Percentiles rank a stretch among this genome's conserved stretches.
Conservation (phyloP, 2,797 vertebrate genomes). For the Oophaga sylvatica region DNA sequence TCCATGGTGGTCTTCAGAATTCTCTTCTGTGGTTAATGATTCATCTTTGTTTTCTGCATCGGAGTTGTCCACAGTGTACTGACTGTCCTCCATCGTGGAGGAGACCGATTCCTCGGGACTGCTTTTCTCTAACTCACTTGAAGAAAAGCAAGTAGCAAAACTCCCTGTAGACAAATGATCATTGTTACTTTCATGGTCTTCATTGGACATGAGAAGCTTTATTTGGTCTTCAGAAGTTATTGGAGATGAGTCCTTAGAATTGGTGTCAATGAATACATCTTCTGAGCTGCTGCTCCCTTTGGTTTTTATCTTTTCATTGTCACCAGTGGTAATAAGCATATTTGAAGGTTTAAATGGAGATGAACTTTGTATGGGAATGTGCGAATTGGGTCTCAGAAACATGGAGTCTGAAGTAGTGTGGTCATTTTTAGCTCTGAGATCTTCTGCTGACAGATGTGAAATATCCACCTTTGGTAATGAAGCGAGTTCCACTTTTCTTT, state of each 20-base stretch:
- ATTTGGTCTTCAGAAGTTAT: slow-evolving; percentile 7
- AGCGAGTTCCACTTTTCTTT: not conserved
- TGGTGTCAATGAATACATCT: not conserved
- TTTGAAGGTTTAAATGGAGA: slow-evolving; percentile 26
- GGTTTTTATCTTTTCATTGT: not conserved
- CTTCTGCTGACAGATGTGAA: not conserved
- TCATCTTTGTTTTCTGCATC: not conserved
- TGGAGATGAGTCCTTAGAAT: not conserved
- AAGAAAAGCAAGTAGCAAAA: slow-evolving; percentile 38
- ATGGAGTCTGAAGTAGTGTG: not conserved
- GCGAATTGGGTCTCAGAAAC: not conserved
- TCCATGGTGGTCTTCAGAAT: not conserved
- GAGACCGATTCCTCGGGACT: not conserved
- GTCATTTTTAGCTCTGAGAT: not conserved
- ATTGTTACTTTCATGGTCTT: not conserved
- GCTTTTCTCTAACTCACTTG: slow-evolving; percentile 18
- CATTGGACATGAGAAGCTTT: not conserved
- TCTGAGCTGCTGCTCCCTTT: not conserved
- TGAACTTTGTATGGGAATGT: slow-evolving; percentile 19
- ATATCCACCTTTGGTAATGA: not conserved
- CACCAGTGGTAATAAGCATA: not conserved
- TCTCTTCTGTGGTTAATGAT: not conserved
- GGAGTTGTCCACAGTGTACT: not conserved
- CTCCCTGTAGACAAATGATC: slow-evolving; percentile 20
- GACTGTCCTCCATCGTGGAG: not conserved